These are phyloP conservation scores for Hyphantria cunea DNA, from an alignment of 1,140 invertebrate species.

Conservation along the genomic window DNA sequence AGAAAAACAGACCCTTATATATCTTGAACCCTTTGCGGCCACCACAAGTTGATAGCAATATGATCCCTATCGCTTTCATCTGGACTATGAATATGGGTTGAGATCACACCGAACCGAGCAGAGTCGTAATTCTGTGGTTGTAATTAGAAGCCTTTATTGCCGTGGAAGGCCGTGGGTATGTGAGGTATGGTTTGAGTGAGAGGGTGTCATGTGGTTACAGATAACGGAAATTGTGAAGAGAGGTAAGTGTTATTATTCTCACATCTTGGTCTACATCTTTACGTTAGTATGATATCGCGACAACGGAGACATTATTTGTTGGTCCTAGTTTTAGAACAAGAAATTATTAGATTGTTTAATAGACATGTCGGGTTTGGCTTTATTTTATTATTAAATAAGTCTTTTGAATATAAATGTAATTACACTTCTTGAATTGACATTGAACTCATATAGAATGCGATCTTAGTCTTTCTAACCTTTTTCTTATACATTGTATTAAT, in stretches of 20 bases:
- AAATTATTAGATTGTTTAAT: too few relatives aligned
- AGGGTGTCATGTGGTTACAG: not conserved
- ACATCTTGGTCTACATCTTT: not conserved
- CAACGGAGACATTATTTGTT: too few relatives aligned
- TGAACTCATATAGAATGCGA: too few relatives aligned
- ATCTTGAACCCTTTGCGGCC: conserved; percentile 27
- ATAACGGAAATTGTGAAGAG: too few relatives aligned
- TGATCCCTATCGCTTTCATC: conserved; percentile 30
- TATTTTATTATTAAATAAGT: too few relatives aligned
- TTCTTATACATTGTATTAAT: too few relatives aligned
- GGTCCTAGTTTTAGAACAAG: too few relatives aligned
- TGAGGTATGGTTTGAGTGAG: not conserved
- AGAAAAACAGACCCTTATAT: conserved; percentile 10
- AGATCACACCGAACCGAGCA: conserved; percentile 12
- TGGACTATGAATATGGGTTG: conserved; percentile 26
- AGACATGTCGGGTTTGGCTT: too few relatives aligned
- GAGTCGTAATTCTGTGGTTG: not conserved
- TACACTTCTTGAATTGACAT: too few relatives aligned
- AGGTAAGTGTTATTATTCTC: too few relatives aligned
- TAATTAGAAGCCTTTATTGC: conserved; percentile 3
- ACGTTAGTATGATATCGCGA: not conserved
- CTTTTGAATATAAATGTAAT: too few relatives aligned
- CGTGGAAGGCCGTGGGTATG: not conserved
- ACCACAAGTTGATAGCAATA: conserved; percentile 36
- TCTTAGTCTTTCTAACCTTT: too few relatives aligned